A percentile compares a stretch with the other conserved stretches of the same genome.
Evolutionary conservation across 2,113 vertebrate species (phyloP).

Genomic region (Cyanistes caeruleus): DNA sequence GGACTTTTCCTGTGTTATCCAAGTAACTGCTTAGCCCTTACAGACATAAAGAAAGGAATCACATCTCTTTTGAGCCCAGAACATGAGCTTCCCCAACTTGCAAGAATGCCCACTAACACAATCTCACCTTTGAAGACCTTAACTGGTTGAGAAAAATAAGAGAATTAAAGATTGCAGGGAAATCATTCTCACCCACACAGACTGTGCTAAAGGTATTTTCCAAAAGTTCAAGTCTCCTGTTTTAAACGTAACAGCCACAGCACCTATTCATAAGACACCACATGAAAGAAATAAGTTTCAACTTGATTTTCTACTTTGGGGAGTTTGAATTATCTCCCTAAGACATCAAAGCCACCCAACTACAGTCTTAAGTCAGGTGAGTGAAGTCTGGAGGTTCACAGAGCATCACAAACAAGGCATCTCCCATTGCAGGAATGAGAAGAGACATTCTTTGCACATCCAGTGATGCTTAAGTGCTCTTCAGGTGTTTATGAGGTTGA

Average conservation of each 20-base stretch:
- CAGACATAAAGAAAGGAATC: neutral
- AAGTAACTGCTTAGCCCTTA: neutral
- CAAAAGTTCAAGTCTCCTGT: neutral
- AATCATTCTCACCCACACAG: conserved; percentile 6
- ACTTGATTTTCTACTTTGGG: conserved; percentile 41
- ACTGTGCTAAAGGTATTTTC: conserved; percentile 46
- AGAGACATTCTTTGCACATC: neutral
- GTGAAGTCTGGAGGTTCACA: neutral
- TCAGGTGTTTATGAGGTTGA: neutral
- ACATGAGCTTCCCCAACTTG: neutral
- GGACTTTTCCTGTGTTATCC: neutral
- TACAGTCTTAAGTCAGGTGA: neutral
- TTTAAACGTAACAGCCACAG: neutral
- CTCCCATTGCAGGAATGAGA: neutral
- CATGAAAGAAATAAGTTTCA: conserved; percentile 58
- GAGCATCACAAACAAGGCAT: neutral
- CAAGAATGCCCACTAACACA: neutral
- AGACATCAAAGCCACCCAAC: conserved; percentile 5
- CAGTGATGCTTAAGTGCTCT: neutral
- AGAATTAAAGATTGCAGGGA: neutral
- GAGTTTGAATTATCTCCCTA: neutral
- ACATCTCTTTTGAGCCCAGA: neutral
- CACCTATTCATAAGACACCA: conserved; percentile 2
- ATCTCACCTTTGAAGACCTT: neutral
- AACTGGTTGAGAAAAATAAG: neutral